Base-by-base conservation (phyloP, 1,140 invertebrate species). In the Macrosteles quadrilineatus region DNA sequence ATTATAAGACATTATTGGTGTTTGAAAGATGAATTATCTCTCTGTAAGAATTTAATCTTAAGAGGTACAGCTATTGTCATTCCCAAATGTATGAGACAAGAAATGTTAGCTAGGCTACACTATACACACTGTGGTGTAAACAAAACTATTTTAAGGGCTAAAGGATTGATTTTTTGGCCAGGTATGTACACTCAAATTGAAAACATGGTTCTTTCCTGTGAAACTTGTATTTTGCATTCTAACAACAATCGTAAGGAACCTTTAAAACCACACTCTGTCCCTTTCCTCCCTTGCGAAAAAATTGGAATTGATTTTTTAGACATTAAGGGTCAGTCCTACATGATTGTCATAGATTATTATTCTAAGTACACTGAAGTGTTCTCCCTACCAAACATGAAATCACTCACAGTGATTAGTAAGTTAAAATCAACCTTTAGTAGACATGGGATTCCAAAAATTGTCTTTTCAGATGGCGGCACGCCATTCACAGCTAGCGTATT, bases 241-340 rank as follows among this genome's bases (percentile, higher is more conserved):
- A 67, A 19, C 1, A 67, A 31, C 19, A 78, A 78, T 50, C 68
- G 30, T 9, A 79, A 75, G 64, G 75, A 80, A 75, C 69, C 75
- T 11, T 55, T 82, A 21, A 76, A 76, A 21, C 59, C 73, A 25
- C 78, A 77, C 71, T 73, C 76, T 57, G 70, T 80, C 21, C 72
- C 76, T 29, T 57, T 69, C 0, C 70, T 71, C 17, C 71, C 76
- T 19, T 81, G 75, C 74, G 73, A 75, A 65, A 80, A 79, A 71
- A 67, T 81, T 25, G 76, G 77, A 1, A 66, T 67, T 32, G 77
- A 69, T 78, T 27, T 77, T 78, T 71, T 71, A 79, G 68, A 75
- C 77, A 23, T 67, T 75, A 17, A 73, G 73, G 30, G 72, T 77
- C n/a, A n/a, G n/a, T n/a, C n/a, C n/a, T n/a, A n/a, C n/a, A n/a